Evolutionary conservation across 2,113 vertebrate genomes (phyloP).

Genomic region (Halcyon malimbica): DNA sequence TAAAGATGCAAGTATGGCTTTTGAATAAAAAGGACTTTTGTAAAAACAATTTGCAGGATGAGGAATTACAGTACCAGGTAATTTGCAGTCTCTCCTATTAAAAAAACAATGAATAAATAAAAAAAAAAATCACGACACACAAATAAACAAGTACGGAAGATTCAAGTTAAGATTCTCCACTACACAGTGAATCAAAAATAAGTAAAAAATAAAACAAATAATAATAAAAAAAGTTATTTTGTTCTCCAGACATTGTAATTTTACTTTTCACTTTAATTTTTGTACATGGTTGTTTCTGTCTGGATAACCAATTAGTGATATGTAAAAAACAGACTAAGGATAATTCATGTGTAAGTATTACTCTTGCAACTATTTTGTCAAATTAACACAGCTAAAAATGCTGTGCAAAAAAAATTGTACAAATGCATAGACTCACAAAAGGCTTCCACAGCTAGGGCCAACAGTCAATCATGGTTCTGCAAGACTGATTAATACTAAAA

Average conservation of each 20-base stretch:
- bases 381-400: not conserved
- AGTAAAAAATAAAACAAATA: not conserved
- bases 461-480: not conserved
- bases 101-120: not conserved
- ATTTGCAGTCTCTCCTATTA: not conserved
- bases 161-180: not conserved
- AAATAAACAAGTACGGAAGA: not conserved
- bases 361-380: not conserved
- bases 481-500: not conserved
- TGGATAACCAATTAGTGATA: not conserved
- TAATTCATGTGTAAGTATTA: not conserved
- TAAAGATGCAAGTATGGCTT: not conserved
- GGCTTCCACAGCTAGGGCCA: not conserved
- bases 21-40: not conserved
- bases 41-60: not conserved
- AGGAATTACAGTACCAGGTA: not conserved
- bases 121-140: not conserved
- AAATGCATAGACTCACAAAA: not conserved
- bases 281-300: not conserved
- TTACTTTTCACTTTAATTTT: not conserved
- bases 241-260: not conserved
- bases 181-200: not conserved
- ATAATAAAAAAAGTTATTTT: not conserved
- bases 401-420: not conserved
- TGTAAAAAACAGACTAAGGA: not conserved